phyloP scores from a whole-genome alignment of 2,888 invertebrate genomes.

The Phalangium opilio region DNA sequence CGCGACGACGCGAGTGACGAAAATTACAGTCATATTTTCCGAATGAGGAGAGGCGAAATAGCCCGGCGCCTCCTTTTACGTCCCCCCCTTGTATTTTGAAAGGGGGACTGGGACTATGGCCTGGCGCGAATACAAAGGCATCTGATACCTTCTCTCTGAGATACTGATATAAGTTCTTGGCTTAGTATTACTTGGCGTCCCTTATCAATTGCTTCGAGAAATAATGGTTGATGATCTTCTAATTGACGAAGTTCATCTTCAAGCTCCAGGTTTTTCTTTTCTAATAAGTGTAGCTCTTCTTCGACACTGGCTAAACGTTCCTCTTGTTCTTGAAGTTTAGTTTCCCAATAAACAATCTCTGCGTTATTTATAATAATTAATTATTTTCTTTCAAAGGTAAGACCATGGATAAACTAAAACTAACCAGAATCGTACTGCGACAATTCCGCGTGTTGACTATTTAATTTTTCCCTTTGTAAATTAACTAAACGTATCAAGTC shows the following conservation, averaged over 20 bases:
- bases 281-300: slow-evolving; percentile 23
- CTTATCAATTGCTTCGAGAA: slow-evolving; percentile 72
- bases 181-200: no score
- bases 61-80: no score
- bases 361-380: slow-evolving; percentile 27
- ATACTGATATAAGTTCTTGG: no score
- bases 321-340: slow-evolving; percentile 70
- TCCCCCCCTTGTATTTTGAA: no score
- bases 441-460: slow-evolving; percentile 74
- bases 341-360: slow-evolving; percentile 80
- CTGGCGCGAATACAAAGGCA: no score
- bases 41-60: no score
- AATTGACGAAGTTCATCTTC: slow-evolving; percentile 24
- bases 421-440: slow-evolving; percentile 44
- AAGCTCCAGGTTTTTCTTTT: slow-evolving; percentile 24
- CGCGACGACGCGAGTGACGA: no score
- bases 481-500: slow-evolving; percentile 76
- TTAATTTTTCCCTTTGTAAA: slow-evolving; percentile 76
- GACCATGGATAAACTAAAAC: slow-evolving; percentile 1
- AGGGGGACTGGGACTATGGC: no score
- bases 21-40: no score
- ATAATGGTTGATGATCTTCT: slow-evolving; percentile 28
- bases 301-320: slow-evolving; percentile 66
- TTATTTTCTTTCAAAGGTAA: no score
- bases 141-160: no score